Conservation (phyloP, 2,113 vertebrate species). For the Zosterops borbonicus region DNA sequence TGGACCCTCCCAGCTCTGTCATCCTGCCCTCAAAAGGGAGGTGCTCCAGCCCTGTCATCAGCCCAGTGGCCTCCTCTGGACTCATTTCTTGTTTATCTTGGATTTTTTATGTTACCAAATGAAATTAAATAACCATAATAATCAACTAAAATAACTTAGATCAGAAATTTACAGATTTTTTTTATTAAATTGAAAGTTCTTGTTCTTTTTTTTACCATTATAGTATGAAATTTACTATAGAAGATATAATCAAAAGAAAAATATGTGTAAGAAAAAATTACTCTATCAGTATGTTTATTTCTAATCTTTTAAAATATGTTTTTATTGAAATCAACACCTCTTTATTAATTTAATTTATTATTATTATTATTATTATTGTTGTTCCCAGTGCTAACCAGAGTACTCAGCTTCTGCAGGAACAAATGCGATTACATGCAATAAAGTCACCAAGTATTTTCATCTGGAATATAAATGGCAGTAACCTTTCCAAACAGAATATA, state of each 20-base stretch:
- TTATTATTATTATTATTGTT: background rate
- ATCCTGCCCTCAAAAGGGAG: background rate
- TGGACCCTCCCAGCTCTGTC: background rate
- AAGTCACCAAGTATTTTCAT: conserved; percentile 35
- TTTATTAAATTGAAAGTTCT: background rate
- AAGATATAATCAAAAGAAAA: background rate
- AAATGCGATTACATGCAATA: background rate
- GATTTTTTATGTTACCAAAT: background rate
- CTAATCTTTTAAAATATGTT: background rate
- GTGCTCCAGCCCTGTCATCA: background rate
- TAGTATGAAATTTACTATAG: background rate
- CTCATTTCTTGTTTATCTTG: background rate
- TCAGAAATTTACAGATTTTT: background rate
- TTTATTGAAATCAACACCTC: background rate
- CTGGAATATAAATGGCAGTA: conserved; percentile 52
- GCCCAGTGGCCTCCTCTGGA: background rate
- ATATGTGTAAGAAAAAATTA: background rate
- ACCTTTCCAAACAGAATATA: conserved; percentile 56
- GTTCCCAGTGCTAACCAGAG: background rate
- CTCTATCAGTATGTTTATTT: background rate
- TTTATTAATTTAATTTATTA: background rate
- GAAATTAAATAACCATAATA: background rate
- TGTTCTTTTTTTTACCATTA: background rate
- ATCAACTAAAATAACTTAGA: background rate
- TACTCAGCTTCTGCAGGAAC: background rate